Evolutionary conservation across 1,140 invertebrate genomes (phyloP).

Genomic region (Oppia nitens): DNA sequence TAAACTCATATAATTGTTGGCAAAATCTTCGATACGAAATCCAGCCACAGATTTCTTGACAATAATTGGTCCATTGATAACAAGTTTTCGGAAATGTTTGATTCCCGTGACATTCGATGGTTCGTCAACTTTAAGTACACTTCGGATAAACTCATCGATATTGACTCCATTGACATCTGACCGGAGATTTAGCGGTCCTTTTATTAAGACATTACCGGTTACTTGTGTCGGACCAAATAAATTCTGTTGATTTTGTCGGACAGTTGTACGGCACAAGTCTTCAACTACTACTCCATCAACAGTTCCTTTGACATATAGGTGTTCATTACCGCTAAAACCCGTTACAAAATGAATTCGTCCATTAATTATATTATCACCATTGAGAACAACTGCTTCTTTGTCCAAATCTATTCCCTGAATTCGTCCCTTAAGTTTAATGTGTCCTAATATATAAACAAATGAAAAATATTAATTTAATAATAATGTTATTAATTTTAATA

Average conservation of each 20-base stretch:
- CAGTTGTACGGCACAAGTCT: conserved; percentile 15
- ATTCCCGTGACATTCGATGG: neutral
- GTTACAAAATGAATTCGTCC: conserved; percentile 13
- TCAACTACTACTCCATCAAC: conserved; percentile 13
- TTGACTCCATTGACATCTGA: conserved; percentile 13
- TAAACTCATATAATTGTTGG: conserved; percentile 16
- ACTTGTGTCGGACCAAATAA: neutral
- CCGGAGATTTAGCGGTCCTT: neutral
- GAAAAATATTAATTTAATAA: neutral
- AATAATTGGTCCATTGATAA: conserved; percentile 9
- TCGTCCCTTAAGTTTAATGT: conserved; percentile 8
- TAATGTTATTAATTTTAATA: neutral
- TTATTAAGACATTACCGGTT: conserved; percentile 5
- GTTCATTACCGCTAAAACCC: conserved; percentile 5
- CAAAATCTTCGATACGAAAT: conserved; percentile 6
- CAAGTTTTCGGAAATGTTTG: conserved; percentile 14
- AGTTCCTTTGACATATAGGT: conserved; percentile 11
- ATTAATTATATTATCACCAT: conserved; percentile 10
- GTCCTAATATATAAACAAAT: neutral
- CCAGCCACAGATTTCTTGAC: conserved; percentile 13
- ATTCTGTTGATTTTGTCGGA: neutral
- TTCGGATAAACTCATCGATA: conserved; percentile 3
- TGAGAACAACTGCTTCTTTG: conserved; percentile 13
- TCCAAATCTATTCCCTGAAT: conserved; percentile 18
- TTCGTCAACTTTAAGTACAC: neutral